Conservation (phyloP, 92 coral and sea anemone genomes). For the Phenganax subtilis region DNA sequence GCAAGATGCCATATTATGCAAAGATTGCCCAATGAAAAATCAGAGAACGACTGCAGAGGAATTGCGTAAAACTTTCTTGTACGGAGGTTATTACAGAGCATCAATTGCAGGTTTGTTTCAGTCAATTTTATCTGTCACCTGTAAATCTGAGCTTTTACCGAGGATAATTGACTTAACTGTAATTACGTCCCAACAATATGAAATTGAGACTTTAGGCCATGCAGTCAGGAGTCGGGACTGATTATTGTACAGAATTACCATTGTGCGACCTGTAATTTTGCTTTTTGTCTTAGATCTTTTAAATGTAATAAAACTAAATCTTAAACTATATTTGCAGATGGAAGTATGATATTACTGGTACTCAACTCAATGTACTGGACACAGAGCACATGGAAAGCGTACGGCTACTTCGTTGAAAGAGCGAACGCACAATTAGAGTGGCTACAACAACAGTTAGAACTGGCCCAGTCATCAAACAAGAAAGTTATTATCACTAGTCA, state of each 20-base stretch:
- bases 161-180: no score
- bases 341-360: slow-evolving; percentile 61
- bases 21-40: slow-evolving; percentile 22
- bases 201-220: no score
- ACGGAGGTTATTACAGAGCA: slow-evolving; percentile 61
- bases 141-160: no score
- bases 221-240: no score
- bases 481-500: slow-evolving; percentile 79
- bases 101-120: slow-evolving; percentile 50
- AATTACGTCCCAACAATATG: no score
- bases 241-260: no score
- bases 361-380: slow-evolving; percentile 84
- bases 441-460: slow-evolving; percentile 65
- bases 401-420: slow-evolving; percentile 50
- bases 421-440: slow-evolving; percentile 72
- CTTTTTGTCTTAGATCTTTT: no score
- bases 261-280: no score
- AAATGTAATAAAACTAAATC: not conserved
- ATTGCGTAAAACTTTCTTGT: slow-evolving; percentile 26
- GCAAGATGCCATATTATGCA: slow-evolving; percentile 68
- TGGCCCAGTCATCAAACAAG: slow-evolving; percentile 54
- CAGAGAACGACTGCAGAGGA: slow-evolving; percentile 21
- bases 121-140: not conserved
- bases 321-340: slow-evolving; percentile 51
- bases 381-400: slow-evolving; percentile 21